phyloP scores from a whole-genome alignment of 2,888 invertebrate species.

The Protophormia terraenovae region DNA sequence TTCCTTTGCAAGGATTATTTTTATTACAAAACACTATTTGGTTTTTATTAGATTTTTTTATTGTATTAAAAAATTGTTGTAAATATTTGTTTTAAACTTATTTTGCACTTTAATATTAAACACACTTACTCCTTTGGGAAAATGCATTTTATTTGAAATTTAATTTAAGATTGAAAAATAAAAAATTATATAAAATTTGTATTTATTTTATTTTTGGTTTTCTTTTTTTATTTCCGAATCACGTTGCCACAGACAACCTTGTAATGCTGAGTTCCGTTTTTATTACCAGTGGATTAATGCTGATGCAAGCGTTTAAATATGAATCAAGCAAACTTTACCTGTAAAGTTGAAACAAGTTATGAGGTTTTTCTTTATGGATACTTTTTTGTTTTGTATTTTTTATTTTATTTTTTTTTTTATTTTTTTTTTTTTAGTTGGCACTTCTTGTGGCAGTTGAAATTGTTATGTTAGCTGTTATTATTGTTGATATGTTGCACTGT shows the following conservation, averaged over 20 bases:
- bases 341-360: conserved; percentile 57
- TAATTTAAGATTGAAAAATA: no score
- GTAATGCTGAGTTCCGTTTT: conserved; percentile 57
- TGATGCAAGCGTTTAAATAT: conserved; percentile 62
- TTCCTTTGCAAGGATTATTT: no score
- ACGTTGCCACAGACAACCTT: conserved; percentile 58
- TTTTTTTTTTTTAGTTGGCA: neutral
- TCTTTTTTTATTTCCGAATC: conserved; percentile 32
- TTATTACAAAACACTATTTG: no score
- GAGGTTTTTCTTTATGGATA: conserved; percentile 16
- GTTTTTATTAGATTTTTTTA: no score
- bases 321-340: conserved; percentile 48
- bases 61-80: neutral
- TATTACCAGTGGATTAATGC: conserved; percentile 50
- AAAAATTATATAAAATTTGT: neutral
- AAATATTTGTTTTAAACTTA: neutral
- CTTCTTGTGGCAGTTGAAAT: conserved; percentile 16
- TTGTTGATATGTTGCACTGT: conserved; percentile 9
- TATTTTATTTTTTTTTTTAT: no score
- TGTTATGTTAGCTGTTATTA: conserved; percentile 15
- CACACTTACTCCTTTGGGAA: conserved; percentile 76
- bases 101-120: neutral
- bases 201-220: neutral
- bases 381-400: neutral
- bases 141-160: conserved; percentile 70